Percentiles rank a stretch among this genome's conserved stretches.
Conservation (phyloP, 2,113 vertebrate species). For the Rhinoderma darwinii region DNA sequence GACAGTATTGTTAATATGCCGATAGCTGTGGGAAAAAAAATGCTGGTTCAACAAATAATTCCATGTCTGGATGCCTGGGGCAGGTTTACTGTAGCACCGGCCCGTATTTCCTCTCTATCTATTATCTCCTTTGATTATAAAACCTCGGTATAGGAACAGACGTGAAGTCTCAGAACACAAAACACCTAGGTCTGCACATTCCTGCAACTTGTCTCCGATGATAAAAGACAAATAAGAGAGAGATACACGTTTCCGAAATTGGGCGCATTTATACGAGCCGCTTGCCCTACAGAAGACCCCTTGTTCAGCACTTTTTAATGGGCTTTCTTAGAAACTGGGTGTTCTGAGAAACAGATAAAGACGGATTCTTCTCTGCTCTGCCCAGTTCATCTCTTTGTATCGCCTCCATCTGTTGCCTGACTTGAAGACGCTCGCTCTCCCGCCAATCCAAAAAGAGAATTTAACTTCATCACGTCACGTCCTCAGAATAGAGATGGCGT, state of each 20-base stretch:
- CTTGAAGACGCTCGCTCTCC: background rate
- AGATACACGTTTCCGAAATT: constrained; percentile 31
- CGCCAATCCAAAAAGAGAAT: background rate
- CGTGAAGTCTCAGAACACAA: constrained; percentile 7
- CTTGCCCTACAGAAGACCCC: background rate
- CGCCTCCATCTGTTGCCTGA: background rate
- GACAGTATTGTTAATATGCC: constrained; percentile 31
- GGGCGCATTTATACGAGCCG: background rate
- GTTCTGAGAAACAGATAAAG: constrained; percentile 3
- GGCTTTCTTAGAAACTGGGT: constrained; percentile 31
- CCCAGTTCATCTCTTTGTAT: background rate
- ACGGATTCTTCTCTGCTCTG: background rate
- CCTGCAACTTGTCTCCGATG: constrained; percentile 8
- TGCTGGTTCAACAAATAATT: constrained; percentile 41
- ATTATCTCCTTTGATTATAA: constrained; percentile 52
- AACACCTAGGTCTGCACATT: constrained; percentile 41
- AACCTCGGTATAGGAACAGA: constrained; percentile 24
- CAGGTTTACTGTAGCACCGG: background rate
- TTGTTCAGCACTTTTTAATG: constrained; percentile 30
- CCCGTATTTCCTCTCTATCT: background rate
- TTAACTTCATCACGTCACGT: background rate
- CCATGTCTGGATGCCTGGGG: constrained; percentile 27
- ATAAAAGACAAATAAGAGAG: constrained; percentile 45
- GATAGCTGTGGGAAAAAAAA: background rate
- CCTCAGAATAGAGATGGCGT: too few species aligned